Percentiles rank a stretch among this genome's conserved stretches.
Conservation (phyloP, 2,888 invertebrate species). For the Eupithecia subfuscata region DNA sequence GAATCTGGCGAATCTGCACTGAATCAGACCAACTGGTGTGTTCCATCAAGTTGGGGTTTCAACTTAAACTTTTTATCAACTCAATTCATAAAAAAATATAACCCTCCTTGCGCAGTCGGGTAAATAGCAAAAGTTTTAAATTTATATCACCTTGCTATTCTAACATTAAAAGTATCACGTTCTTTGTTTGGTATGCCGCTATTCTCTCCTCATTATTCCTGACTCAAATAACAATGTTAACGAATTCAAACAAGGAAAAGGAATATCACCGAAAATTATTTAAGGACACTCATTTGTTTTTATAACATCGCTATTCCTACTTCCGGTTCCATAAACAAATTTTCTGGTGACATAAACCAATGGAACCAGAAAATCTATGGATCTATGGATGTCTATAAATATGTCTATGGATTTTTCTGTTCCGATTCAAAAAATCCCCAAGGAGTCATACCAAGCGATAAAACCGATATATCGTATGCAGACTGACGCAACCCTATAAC, state of each 20-base stretch:
- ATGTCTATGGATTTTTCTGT: not conserved
- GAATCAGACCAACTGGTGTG: no score
- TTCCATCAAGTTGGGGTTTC: no score
- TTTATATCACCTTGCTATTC: not conserved
- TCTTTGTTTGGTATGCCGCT: not conserved
- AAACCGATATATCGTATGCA: not conserved
- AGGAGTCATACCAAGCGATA: not conserved
- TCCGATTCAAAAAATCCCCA: not conserved
- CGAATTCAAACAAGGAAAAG: constrained; percentile 6
- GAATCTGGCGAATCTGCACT: no score
- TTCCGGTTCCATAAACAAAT: not conserved
- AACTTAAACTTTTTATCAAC: no score
- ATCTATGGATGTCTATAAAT: no score
- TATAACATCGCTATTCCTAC: not conserved
- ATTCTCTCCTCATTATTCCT: not conserved
- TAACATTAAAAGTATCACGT: constrained; percentile 1
- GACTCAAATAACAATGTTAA: not conserved
- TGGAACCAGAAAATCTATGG: no score
- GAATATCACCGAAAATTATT: not conserved
- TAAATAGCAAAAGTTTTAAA: not conserved
- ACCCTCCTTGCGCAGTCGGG: no score
- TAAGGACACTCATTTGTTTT: constrained; percentile 1
- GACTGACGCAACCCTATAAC: constrained; percentile 3
- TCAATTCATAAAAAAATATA: no score
- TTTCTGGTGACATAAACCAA: not conserved